A percentile compares a stretch with the other conserved stretches of the same genome.
Evolutionary conservation across 1,140 invertebrate genomes (phyloP).

Genomic region (Drosophila sturtevanti): DNA sequence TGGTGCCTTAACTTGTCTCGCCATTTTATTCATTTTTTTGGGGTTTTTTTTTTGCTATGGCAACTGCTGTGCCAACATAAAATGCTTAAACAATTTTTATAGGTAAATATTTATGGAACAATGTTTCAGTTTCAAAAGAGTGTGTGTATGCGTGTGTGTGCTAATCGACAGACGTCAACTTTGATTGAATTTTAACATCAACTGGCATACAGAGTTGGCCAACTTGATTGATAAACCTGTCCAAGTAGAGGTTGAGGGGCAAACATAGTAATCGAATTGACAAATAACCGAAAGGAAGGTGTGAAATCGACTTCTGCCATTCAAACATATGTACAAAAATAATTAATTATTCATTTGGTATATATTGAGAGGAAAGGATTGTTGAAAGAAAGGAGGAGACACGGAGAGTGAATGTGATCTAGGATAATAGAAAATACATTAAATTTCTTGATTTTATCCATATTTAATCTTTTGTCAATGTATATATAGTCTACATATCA

Average conservation of each 20-base stretch:
- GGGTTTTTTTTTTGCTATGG: slow-evolving; percentile 39
- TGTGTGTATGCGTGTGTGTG: slow-evolving; percentile 11
- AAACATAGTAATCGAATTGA: slow-evolving; percentile 4
- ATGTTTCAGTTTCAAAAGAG: slow-evolving; percentile 14
- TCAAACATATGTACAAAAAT: background rate
- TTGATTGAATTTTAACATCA: slow-evolving; percentile 67
- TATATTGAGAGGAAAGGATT: background rate
- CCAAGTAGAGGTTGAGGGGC: background rate
- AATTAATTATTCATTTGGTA: slow-evolving; percentile 11
- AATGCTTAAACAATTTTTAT: slow-evolving; percentile 76
- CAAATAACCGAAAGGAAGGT: slow-evolving; percentile 12
- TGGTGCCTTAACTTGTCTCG: slow-evolving; percentile 30
- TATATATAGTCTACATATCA: too few relatives aligned
- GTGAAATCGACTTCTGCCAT: background rate
- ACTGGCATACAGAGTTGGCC: slow-evolving; percentile 17
- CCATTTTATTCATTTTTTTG: slow-evolving; percentile 3
- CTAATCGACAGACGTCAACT: slow-evolving; percentile 68
- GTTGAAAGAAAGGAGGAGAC: background rate
- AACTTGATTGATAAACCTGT: slow-evolving; percentile 57
- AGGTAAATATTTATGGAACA: slow-evolving; percentile 60
- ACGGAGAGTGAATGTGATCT: background rate
- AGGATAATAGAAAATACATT: background rate
- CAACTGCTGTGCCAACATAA: slow-evolving; percentile 77
- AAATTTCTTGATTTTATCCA: background rate
- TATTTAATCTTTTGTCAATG: too few relatives aligned